phyloP scores from a whole-genome alignment of 2,797 vertebrate genomes.

The Crypturellus tataupa region DNA sequence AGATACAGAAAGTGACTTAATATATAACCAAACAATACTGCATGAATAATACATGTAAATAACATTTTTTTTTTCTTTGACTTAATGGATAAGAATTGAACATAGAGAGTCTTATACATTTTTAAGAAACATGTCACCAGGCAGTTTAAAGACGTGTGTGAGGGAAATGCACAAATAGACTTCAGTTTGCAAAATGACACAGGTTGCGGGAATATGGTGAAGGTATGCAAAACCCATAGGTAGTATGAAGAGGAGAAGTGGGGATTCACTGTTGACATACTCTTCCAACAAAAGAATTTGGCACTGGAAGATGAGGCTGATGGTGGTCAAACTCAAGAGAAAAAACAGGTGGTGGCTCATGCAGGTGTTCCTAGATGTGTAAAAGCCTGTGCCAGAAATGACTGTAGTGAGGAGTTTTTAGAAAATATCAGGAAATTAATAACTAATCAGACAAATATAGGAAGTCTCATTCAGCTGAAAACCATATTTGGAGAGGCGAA shows the following conservation, averaged over 20 bases:
- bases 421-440: not conserved
- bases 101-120: not conserved
- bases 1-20: not conserved
- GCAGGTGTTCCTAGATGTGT: not conserved
- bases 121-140: not conserved
- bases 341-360: not conserved
- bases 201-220: accelerated
- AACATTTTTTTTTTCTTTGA: not conserved
- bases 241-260: not conserved
- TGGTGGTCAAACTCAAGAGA: not conserved
- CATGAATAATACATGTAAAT: not conserved
- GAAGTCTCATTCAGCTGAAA: not conserved
- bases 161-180: not conserved
- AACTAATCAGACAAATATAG: not conserved
- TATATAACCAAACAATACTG: not conserved
- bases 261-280: not conserved
- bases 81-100: not conserved
- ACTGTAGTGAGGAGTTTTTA: not conserved
- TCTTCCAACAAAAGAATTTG: not conserved
- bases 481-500: not conserved
- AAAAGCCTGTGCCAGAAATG: not conserved
- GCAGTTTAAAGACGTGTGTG: not conserved
- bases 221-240: not conserved
- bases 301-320: not conserved
- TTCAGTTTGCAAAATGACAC: not conserved